These are phyloP conservation scores for Acanthosepion pharaonis DNA, from an alignment of 2,888 invertebrate species.

Conservation along the genomic window DNA sequence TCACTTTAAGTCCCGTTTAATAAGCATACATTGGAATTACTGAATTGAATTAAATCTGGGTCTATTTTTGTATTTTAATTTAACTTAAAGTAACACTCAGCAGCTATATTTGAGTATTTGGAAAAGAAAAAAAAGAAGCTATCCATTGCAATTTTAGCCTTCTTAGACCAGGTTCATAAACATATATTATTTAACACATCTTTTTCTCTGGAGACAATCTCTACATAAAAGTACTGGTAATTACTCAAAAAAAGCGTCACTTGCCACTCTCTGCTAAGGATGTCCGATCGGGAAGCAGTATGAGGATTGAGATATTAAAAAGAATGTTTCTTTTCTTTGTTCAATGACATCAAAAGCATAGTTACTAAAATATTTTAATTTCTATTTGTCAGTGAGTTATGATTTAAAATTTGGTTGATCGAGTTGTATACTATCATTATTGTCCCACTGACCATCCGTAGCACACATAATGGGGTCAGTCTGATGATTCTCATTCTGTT, in stretches of 20 bases:
- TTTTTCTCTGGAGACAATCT: no score
- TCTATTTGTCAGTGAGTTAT: no score
- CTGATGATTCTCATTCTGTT: not conserved
- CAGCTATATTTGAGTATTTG: not conserved
- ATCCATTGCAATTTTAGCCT: not conserved
- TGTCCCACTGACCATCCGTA: not conserved
- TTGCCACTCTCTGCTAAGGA: not conserved
- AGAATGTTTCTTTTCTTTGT: no score
- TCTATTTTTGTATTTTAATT: not conserved
- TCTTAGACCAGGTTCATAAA: no score
- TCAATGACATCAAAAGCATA: no score
- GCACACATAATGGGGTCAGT: not conserved
- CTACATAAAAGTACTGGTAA: no score
- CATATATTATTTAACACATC: no score
- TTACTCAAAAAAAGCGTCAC: not conserved
- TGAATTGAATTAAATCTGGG: not conserved
- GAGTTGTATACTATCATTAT: not conserved
- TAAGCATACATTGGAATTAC: not conserved
- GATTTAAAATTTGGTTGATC: not conserved
- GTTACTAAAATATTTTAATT: no score
- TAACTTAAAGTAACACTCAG: not conserved
- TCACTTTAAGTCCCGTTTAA: not conserved
- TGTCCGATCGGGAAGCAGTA: not conserved
- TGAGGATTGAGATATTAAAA: no score
- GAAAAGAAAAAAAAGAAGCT: not conserved